These are phyloP conservation scores for Argentina silus DNA, from an alignment of 2,797 vertebrate species.

Conservation along the genomic window DNA sequence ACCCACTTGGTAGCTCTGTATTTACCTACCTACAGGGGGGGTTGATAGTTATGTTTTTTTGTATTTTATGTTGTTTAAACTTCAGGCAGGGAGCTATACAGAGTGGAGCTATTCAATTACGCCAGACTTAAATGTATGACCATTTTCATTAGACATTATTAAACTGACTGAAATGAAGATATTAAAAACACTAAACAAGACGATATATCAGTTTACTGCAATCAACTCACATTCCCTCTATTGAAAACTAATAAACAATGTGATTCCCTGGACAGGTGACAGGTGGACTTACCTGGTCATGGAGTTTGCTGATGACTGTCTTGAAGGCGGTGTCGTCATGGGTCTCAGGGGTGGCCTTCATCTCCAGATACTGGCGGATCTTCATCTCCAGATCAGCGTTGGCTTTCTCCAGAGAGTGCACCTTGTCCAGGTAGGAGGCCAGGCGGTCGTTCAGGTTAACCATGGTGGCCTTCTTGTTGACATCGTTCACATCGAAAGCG, in stretches of 20 bases:
- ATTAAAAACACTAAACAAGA: no score
- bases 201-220: neutral
- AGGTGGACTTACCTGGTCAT: conserved; percentile 76
- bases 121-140: no score
- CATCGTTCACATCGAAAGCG: conserved; percentile 17
- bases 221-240: no score
- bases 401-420: conserved; percentile 79
- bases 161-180: no score
- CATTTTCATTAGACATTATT: no score
- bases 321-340: conserved; percentile 74
- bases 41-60: no score
- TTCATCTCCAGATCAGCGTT: conserved; percentile 85
- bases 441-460: conserved; percentile 90
- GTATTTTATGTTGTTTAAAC: no score
- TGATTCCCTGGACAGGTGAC: neutral
- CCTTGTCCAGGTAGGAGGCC: conserved; percentile 84
- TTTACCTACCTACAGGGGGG: no score
- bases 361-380: conserved; percentile 81
- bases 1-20: no score
- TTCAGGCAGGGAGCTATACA: no score
- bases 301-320: conserved; percentile 77
- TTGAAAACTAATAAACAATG: no score
- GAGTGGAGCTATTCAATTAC: no score
- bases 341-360: conserved; percentile 55
- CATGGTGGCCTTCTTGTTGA: conserved; percentile 79